A percentile compares a stretch with the other conserved stretches of the same genome.
These are phyloP conservation scores for Turdus rufiventris DNA, from an alignment of 2,113 vertebrate genomes.

Conservation along the genomic window DNA sequence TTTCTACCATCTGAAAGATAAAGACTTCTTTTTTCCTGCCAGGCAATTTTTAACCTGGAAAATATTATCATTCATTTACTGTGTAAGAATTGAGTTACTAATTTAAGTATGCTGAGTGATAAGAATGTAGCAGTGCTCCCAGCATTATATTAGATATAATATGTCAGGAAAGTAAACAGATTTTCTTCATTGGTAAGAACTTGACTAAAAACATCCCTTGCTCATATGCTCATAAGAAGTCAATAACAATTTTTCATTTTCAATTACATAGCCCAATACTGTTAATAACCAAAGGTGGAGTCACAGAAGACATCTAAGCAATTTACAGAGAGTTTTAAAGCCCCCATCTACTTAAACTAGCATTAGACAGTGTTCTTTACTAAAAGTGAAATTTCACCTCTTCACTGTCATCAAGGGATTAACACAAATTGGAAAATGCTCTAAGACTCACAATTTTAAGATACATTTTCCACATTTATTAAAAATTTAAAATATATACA, in stretches of 20 bases:
- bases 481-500: neutral
- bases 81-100: neutral
- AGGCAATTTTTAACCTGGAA: neutral
- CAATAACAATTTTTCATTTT: neutral
- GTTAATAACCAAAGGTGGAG: neutral
- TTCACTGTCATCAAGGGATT: neutral
- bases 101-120: neutral
- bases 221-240: neutral
- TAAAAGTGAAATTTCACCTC: neutral
- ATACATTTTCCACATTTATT: neutral
- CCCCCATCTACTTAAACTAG: neutral
- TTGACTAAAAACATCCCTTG: neutral
- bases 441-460: neutral
- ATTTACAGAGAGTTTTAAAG: neutral
- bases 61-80: neutral
- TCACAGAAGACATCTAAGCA: neutral
- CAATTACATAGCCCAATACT: neutral
- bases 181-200: neutral
- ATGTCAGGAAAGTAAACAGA: neutral
- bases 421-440: neutral
- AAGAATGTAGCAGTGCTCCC: neutral
- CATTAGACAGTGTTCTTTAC: neutral
- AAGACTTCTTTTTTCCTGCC: neutral
- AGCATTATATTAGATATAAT: neutral
- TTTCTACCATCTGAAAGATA: neutral